Evolutionary conservation across 2,888 invertebrate genomes (phyloP).

Genomic region (Erebia ligea): DNA sequence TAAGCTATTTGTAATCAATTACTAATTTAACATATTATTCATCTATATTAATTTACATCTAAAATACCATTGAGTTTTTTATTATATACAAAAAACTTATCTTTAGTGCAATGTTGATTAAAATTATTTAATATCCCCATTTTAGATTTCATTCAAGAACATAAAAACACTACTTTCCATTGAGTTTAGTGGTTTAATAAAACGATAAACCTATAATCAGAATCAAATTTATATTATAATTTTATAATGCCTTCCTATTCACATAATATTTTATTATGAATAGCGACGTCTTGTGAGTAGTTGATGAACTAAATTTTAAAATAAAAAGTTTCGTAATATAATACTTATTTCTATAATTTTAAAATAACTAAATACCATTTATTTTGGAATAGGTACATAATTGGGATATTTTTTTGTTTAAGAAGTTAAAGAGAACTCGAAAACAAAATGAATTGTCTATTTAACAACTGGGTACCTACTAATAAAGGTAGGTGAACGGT

Average conservation of each 20-base stretch:
- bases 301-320: conserved; percentile 43
- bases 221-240: background rate
- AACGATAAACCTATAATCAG: background rate
- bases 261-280: background rate
- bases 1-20: background rate
- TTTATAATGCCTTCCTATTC: too few species aligned
- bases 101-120: background rate
- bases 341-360: too few species aligned
- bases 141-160: background rate
- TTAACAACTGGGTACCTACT: too few species aligned
- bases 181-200: too few species aligned
- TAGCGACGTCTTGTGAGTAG: conserved; percentile 54
- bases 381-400: too few species aligned
- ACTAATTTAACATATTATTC: background rate
- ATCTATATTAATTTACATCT: conserved; percentile 3
- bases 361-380: too few species aligned
- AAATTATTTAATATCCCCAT: background rate
- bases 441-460: too few species aligned
- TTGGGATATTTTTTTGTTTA: too few species aligned
- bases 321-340: background rate
- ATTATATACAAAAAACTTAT: background rate
- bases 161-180: background rate
- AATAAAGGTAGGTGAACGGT: too few species aligned
- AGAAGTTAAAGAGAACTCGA: too few species aligned
- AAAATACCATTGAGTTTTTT: background rate